Evolutionary conservation across 2,888 invertebrate genomes (phyloP).

Genomic region (Vandiemenella viatica): DNA sequence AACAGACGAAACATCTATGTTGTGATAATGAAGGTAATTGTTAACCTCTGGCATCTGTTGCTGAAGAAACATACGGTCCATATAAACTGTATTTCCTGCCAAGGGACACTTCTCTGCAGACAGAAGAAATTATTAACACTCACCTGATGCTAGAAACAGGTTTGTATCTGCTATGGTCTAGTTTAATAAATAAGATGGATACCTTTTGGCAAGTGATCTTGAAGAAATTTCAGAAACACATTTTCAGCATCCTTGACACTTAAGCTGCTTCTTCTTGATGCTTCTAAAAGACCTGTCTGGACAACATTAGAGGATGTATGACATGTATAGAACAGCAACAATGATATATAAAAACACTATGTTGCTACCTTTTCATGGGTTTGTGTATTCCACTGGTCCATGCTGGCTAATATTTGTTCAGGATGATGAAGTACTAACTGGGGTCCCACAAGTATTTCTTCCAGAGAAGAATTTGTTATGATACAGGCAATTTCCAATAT

Average conservation of each 20-base stretch:
- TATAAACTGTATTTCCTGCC: conserved; percentile 77
- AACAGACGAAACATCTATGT: conserved; percentile 81
- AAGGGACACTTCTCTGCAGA: conserved; percentile 48
- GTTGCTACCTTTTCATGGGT: conserved; percentile 62
- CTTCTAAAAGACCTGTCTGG: too few relatives aligned
- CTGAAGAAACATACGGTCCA: conserved; percentile 67
- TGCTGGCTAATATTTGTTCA: conserved; percentile 49
- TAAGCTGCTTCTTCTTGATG: too few relatives aligned
- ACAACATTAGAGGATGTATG: too few relatives aligned
- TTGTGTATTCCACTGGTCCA: conserved; percentile 72
- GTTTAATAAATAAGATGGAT: too few relatives aligned
- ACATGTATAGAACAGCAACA: too few relatives aligned
- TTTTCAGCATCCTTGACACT: too few relatives aligned
- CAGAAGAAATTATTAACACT: not conserved
- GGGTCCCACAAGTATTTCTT: conserved; percentile 59
- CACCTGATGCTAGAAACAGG: too few relatives aligned
- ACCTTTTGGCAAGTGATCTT: too few relatives aligned
- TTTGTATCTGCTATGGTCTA: too few relatives aligned
- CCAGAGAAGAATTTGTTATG: conserved; percentile 66
- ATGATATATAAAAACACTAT: too few relatives aligned
- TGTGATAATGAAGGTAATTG: conserved; percentile 74
- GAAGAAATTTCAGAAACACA: too few relatives aligned
- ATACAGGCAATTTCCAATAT: conserved; percentile 84
- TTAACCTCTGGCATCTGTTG: conserved; percentile 70
- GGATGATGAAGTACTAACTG: conserved; percentile 65